phyloP scores from a whole-genome alignment of 2,797 vertebrate genomes.

The Rousettus madagascariensis region DNA sequence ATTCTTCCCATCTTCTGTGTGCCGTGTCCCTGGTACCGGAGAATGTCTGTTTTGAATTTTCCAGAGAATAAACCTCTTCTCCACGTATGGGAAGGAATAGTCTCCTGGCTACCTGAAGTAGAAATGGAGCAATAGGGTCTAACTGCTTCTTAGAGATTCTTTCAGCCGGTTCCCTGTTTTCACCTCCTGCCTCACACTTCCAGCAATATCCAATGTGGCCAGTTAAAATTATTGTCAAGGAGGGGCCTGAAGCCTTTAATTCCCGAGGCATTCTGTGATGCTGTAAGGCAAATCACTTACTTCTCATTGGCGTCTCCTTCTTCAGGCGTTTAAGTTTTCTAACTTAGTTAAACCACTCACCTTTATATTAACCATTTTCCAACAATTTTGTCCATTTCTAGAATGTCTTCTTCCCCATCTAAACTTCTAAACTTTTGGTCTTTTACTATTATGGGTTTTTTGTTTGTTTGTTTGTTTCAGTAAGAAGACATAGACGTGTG shows the following conservation, averaged over 20 bases:
- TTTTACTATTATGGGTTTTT: neutral
- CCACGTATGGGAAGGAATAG: neutral
- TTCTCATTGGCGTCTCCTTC: neutral
- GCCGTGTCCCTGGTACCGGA: neutral
- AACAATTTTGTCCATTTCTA: neutral
- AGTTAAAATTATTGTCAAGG: neutral
- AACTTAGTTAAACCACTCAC: neutral
- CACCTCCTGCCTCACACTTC: neutral
- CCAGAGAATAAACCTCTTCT: neutral
- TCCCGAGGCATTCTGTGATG: neutral
- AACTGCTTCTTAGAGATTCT: neutral
- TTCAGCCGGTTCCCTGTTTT: neutral
- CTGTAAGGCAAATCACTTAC: neutral
- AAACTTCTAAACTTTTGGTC: neutral
- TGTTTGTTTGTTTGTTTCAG: too few relatives aligned
- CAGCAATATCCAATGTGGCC: neutral
- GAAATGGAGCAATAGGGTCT: accelerated
- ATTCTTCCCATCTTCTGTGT: neutral
- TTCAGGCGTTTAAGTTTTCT: neutral
- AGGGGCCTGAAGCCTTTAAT: neutral
- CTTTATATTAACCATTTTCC: neutral
- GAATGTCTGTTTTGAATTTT: neutral
- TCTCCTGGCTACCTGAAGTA: neutral
- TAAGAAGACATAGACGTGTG: neutral
- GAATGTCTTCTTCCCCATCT: neutral